Evolutionary conservation across 2,113 vertebrate genomes (phyloP).

Genomic region (Axis porcinus): DNA sequence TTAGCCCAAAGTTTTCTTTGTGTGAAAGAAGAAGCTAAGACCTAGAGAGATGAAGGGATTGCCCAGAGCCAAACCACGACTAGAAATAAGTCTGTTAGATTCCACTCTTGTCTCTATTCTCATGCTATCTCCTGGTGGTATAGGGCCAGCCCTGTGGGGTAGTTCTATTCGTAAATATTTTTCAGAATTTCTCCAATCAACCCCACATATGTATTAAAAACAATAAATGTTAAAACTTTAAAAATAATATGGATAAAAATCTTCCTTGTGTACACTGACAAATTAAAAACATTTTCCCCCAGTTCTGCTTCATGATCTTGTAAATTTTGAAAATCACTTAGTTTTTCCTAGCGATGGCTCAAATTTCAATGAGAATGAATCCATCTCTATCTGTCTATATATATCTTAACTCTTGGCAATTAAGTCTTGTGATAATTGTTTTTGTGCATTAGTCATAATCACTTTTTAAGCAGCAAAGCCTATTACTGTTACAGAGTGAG

Average conservation of each 20-base stretch:
- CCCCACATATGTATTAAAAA: slow-evolving; percentile 3
- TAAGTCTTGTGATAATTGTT: slow-evolving; percentile 78
- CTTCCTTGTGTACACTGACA: neutral
- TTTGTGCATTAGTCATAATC: slow-evolving; percentile 81
- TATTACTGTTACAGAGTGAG: slow-evolving; percentile 74
- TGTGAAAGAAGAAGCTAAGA: neutral
- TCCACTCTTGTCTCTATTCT: neutral
- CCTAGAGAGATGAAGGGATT: neutral
- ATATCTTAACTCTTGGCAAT: slow-evolving; percentile 74
- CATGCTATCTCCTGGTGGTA: neutral
- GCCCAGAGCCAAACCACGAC: neutral
- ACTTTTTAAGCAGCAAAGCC: slow-evolving; percentile 82
- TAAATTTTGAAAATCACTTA: slow-evolving; percentile 41
- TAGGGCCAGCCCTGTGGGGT: neutral
- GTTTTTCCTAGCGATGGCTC: slow-evolving; percentile 25
- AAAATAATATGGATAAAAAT: slow-evolving; percentile 40
- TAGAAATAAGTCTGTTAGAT: neutral
- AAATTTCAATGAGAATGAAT: slow-evolving; percentile 42
- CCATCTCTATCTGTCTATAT: slow-evolving; percentile 7
- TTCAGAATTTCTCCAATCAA: slow-evolving; percentile 30
- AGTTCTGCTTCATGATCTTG: neutral
- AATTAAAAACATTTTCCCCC: neutral
- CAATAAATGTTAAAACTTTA: neutral
- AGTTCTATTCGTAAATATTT: neutral
- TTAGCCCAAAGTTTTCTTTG: neutral